Base-by-base conservation (phyloP, 2,888 invertebrate genomes). In the Pycnomerus fuliginosus region DNA sequence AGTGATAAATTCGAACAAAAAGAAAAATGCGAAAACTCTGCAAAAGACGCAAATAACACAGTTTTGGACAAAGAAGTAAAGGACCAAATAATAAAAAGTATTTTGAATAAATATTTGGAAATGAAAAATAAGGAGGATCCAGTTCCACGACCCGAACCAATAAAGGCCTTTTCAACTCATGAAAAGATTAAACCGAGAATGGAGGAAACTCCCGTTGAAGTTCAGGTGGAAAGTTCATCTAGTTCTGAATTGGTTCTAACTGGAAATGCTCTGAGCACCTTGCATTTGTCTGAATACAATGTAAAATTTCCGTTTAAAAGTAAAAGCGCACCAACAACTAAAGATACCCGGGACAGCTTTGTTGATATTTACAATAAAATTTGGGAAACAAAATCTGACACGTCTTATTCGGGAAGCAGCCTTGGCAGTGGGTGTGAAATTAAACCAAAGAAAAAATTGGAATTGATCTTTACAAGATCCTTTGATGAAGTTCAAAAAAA, bases 331-430 rank as follows among this genome's bases (percentile, higher is more conserved):
- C 42, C 42, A 2, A 35, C 30, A 1, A 43, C 29, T 15, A 29
- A 31, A 16, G 20, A 12, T 8, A 31, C 42, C 13, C 31, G 32
- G 16, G 42, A 36, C 11, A 43, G 36, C 14, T 33, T 43, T 8
- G 36, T 30, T 1, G 42, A 43, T 25, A 36, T 35, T 43, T 43
- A 28, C 14, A 16, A 2, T 8, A 41, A 39, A 39, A 32, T 39
- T 22, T 10, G 20, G 23, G 41, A 41, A 5, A 34, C 16, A 7
- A 25, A 35, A 25, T 36, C 36, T n/a, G 36, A 35, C 2, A 36
- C 36, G n/a, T 29, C 20, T 13, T 33, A 28, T 3, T 23, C 34
- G 17, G 16, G 31, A 16, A 24, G 32, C 15, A 34, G 20, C n/a
- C n/a, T n/a, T n/a, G n/a, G n/a, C n/a, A n/a, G n/a, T n/a, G n/a